Conservation (phyloP, 2,113 vertebrate species). For the Hippocampus comes region DNA sequence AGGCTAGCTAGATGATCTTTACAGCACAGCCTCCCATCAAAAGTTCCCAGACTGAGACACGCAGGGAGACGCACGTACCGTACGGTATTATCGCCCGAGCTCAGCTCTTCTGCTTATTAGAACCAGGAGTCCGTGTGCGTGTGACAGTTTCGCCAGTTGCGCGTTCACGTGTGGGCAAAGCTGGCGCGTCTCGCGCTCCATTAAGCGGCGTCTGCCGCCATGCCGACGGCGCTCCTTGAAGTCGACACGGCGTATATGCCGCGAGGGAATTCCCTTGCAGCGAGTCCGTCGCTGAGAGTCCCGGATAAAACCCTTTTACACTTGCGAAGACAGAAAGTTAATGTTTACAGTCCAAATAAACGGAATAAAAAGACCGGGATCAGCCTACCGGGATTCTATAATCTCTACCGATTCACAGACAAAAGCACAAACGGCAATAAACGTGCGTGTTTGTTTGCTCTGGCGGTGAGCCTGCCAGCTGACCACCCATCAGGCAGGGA, state of each 20-base stretch:
- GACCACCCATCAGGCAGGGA: conserved; percentile 32
- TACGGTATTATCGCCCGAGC: conserved; percentile 25
- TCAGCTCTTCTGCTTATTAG: conserved; percentile 59
- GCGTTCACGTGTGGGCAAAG: conserved; percentile 57
- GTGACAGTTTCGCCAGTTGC: conserved; percentile 38
- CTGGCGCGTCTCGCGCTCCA: conserved; percentile 57
- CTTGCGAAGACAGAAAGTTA: conserved; percentile 23
- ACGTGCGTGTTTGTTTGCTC: conserved; percentile 45
- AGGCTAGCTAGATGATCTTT: conserved; percentile 30
- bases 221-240: conserved; percentile 41
- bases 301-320: conserved; percentile 15
- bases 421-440: conserved; percentile 36
- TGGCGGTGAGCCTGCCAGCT: conserved; percentile 33
- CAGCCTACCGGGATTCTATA: conserved; percentile 16
- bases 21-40: conserved; percentile 36
- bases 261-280: conserved; percentile 32
- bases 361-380: conserved; percentile 6
- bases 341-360: conserved; percentile 45
- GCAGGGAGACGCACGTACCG: conserved; percentile 12
- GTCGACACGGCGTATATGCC: conserved; percentile 3
- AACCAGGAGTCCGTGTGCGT: conserved; percentile 44
- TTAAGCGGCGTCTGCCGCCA: conserved; percentile 64
- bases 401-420: conserved; percentile 43
- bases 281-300: background rate
- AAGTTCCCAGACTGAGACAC: conserved; percentile 42